A percentile compares a stretch with the other conserved stretches of the same genome.
Evolutionary conservation across 2,113 vertebrate genomes (phyloP).

Genomic region (Sturnus vulgaris): DNA sequence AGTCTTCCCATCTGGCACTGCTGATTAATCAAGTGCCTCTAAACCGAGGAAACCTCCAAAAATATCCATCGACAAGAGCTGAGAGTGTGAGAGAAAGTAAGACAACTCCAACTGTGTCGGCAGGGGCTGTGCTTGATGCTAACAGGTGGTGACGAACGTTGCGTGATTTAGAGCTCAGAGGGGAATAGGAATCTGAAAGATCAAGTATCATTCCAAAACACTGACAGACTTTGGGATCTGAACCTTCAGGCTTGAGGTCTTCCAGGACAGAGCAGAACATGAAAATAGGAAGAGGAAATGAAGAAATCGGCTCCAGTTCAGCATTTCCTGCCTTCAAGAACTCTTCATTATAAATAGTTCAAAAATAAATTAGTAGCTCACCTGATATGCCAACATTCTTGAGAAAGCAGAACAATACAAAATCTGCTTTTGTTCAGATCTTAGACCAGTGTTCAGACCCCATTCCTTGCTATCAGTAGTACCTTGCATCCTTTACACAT

Average conservation of each 20-base stretch:
- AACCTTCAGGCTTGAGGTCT: neutral
- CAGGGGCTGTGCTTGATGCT: constrained; percentile 35
- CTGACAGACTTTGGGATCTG: neutral
- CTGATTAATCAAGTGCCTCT: constrained; percentile 23
- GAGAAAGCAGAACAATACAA: neutral
- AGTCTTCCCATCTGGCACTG: constrained; percentile 11
- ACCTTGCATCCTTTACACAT: neutral
- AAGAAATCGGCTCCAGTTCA: neutral
- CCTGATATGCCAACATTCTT: neutral
- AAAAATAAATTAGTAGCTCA: neutral
- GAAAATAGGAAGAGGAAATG: neutral
- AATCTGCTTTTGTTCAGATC: neutral
- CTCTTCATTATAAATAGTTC: neutral
- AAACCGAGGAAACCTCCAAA: neutral
- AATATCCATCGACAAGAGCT: neutral
- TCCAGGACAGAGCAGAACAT: neutral
- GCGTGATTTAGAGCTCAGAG: neutral
- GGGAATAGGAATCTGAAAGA: constrained; percentile 20
- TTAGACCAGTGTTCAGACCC: neutral
- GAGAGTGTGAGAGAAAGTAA: constrained; percentile 28
- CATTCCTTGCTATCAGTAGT: neutral
- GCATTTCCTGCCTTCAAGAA: neutral
- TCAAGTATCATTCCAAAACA: constrained; percentile 51
- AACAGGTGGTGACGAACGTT: neutral
- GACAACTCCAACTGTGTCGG: constrained; percentile 31